Evolutionary conservation across 35 echinoderm and acorn worm genomes (phyloP), one percentile per base, ranked within the genome.

Genomic region (Nesometra sesokonis): DNA sequence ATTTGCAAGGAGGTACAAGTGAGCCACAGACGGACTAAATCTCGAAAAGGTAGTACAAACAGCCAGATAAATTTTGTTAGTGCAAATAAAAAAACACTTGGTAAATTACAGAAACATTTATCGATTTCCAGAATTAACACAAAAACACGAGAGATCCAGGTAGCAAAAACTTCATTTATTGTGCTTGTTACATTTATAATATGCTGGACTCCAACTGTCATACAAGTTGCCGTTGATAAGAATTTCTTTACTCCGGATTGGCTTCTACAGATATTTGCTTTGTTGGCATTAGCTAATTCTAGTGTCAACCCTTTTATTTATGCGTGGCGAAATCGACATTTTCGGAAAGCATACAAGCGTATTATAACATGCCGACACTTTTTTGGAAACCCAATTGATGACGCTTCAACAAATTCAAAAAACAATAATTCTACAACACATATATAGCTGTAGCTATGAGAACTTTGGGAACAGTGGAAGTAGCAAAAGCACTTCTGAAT

Each of bases 241-340:
- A 89, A 76, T 17, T 78, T 32, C 30, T 36, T 35, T 27, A 78
- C 32, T 31, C 23, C 38, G 0, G 47, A 84, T 43, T n/a, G 27
- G 17, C 46, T 82, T 27, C 17, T 89, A 17, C 77, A 77, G 77
- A 40, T 78, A 7, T 84, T 33, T 35, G 88, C 57, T 4, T 30
- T 85, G 13, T 84, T 47, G 37, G 81, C 88, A 30, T 36, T 89
- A 4, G 81, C 88, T 21, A 82, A 89, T 34, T 89, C 88, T 3
- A 82, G 77, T 30, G 77, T 82, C 37, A 89, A 89, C 27, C 88
- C 88, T 39, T 32, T 89, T 29, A 89, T 89, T 30, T 89, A 89
- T 85, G 88, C 88, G 3, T 82, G 88, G 47, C 77, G 83, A 82
- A 89, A 89, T 78, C 81, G 78, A 29, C n/a, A 84, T 35, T 89